A percentile compares a stretch with the other conserved stretches of the same genome.
phyloP scores from a whole-genome alignment of 2,888 invertebrate genomes.

The Aquatica leii region DNA sequence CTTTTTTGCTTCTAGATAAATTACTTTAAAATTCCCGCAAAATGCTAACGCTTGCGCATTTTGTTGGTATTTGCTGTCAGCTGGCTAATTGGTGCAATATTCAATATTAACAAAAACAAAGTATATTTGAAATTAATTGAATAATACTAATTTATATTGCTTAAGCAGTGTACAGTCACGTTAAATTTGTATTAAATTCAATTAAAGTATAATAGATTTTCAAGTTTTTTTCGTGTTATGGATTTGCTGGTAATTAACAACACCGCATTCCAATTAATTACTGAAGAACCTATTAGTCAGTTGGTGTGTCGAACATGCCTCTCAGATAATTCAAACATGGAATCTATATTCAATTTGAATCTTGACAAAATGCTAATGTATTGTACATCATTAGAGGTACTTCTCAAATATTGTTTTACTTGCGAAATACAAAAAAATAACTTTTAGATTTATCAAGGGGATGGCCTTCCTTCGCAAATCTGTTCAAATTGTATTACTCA shows the following conservation, averaged over 20 bases:
- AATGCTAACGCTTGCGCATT: too few species aligned
- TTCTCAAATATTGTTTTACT: background rate
- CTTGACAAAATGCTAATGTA: slow-evolving; percentile 51
- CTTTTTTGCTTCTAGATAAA: too few species aligned
- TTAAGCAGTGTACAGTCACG: too few species aligned
- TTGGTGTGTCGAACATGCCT: slow-evolving; percentile 50
- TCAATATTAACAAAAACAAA: too few species aligned
- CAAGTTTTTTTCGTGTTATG: too few species aligned
- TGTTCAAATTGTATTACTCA: slow-evolving; percentile 39
- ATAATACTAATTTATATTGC: too few species aligned
- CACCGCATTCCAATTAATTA: slow-evolving; percentile 11
- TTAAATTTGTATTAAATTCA: too few species aligned
- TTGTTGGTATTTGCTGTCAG: too few species aligned
- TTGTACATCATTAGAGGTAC: slow-evolving; percentile 48
- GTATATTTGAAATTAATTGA: too few species aligned
- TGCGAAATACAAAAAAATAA: background rate
- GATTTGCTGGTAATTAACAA: background rate
- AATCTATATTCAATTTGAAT: slow-evolving; percentile 48
- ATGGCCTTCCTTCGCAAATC: slow-evolving; percentile 41
- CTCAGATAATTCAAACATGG: slow-evolving; percentile 45
- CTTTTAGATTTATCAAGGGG: slow-evolving; percentile 34
- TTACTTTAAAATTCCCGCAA: too few species aligned
- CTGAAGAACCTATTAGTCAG: slow-evolving; percentile 10
- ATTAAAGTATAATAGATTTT: too few species aligned
- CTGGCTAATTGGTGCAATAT: too few species aligned